Base-by-base conservation (phyloP, 1,140 invertebrate genomes). In the Lasioglossum albipes region DNA sequence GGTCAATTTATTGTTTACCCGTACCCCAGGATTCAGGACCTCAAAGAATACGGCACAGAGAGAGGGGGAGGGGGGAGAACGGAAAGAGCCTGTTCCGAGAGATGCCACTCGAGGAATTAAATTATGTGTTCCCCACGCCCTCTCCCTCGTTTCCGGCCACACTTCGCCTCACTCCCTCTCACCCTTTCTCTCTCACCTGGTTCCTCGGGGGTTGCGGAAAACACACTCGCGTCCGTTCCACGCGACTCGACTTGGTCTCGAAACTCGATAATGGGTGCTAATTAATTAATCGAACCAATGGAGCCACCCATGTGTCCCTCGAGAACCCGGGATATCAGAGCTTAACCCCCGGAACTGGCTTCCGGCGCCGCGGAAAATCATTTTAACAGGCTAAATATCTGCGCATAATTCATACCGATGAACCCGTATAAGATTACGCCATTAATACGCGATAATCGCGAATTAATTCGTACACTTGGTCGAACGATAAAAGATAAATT, bases 231-330 rank as follows among this genome's bases (percentile, higher is more conserved):
- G 9, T 61, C 57, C 22, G 27, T n/a, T 57, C 27, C 41, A 36
- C 42, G 66, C 65, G 41, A 70, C 75, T 64, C 67, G 45, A 49
- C 75, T 72, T 31, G 57, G 45, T 42, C 67, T 70, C 67, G 75
- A 78, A 78, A 72, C 79, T 73, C 79, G 79, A 80, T 80, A 80
- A 80, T 80, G 79, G 72, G 42, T 75, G 79, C 79, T 80, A 80
- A 80, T 80, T 80, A 75, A 80, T 80, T 80, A 80, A 80, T 80
- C 72, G 79, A 80, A 80, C 64, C 72, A 27, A 80, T 49, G 79
- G 41, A 75, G 79, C 65, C 52, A n/a, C 59, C 75, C 75, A 52
- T 57, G 27, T 52, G 68, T 72, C 75, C 59, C 75, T 22, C 0
- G 68, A 41, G 75, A 20, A 20, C 57, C 20, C 42, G 49, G 75